Evolutionary conservation across 2,797 vertebrate species (phyloP).

Genomic region (Graptemys geographica): DNA sequence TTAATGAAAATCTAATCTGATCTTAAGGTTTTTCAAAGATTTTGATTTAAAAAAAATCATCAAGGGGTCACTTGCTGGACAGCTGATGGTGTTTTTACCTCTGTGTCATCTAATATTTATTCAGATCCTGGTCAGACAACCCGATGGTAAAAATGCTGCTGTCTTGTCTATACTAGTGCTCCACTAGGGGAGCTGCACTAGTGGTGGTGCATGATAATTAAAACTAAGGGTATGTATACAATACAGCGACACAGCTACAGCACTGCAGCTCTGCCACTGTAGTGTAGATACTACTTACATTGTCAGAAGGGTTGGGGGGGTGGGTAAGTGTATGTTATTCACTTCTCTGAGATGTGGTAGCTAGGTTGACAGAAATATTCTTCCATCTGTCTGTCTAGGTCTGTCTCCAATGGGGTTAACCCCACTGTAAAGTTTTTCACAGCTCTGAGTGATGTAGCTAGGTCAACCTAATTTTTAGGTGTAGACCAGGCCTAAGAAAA

Average conservation of each 20-base stretch:
- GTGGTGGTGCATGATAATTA: not conserved
- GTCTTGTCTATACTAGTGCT: not conserved
- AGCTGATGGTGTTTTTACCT: not conserved
- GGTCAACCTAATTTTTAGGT: not conserved
- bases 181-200: not conserved
- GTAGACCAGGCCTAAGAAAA: not conserved
- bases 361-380: not conserved
- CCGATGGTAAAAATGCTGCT: not conserved
- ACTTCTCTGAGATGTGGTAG: not conserved
- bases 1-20: slow-evolving; percentile 73
- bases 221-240: not conserved
- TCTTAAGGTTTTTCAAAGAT: slow-evolving; percentile 43
- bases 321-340: not conserved
- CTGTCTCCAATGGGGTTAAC: not conserved
- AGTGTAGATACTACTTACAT: not conserved
- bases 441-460: not conserved
- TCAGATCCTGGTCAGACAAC: not conserved
- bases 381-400: not conserved
- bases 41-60: slow-evolving; percentile 2
- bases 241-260: not conserved
- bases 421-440: not conserved
- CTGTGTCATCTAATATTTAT: not conserved
- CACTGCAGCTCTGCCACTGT: not conserved
- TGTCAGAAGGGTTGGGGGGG: no score
- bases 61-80: not conserved